A percentile compares a stretch with the other conserved stretches of the same genome.
These are phyloP conservation scores for Drosophila tsacasi DNA, from an alignment of 1,140 invertebrate genomes.

Conservation along the genomic window DNA sequence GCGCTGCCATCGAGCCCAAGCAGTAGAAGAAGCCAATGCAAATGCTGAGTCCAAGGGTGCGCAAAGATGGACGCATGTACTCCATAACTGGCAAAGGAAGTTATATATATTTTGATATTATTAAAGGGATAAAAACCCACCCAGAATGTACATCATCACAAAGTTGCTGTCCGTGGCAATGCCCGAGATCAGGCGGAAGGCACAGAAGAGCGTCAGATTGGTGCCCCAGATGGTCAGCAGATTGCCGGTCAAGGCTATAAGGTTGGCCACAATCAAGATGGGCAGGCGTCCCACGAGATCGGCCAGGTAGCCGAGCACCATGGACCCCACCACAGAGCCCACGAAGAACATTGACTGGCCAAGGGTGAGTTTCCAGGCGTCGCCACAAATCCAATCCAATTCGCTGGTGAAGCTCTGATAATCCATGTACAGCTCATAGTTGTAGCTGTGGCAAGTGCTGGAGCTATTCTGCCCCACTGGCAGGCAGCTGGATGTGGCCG, in stretches of 20 bases:
- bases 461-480: slow-evolving; percentile 19
- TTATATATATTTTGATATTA: background rate
- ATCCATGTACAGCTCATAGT: slow-evolving; percentile 72
- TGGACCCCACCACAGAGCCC: slow-evolving; percentile 87
- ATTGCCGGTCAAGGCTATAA: slow-evolving; percentile 86
- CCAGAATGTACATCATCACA: slow-evolving; percentile 88
- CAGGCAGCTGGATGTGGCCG: slow-evolving; percentile 51
- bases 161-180: slow-evolving; percentile 87
- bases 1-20: slow-evolving; percentile 86
- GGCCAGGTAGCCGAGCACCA: slow-evolving; percentile 87
- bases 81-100: slow-evolving; percentile 86
- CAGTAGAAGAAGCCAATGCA: slow-evolving; percentile 88
- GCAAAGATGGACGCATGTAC: slow-evolving; percentile 86
- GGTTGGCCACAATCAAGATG: slow-evolving; percentile 86
- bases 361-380: slow-evolving; percentile 86
- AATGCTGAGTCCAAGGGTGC: slow-evolving; percentile 87
- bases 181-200: slow-evolving; percentile 86
- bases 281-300: slow-evolving; percentile 87
- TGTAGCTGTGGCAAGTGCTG: slow-evolving; percentile 46
- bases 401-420: slow-evolving; percentile 77
- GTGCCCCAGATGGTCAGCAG: slow-evolving; percentile 86
- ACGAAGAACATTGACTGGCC: slow-evolving; percentile 88
- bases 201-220: slow-evolving; percentile 85
- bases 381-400: slow-evolving; percentile 87
- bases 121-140: slow-evolving; percentile 65